Conservation (phyloP, 2,113 vertebrate genomes). For the Buteo buteo region DNA sequence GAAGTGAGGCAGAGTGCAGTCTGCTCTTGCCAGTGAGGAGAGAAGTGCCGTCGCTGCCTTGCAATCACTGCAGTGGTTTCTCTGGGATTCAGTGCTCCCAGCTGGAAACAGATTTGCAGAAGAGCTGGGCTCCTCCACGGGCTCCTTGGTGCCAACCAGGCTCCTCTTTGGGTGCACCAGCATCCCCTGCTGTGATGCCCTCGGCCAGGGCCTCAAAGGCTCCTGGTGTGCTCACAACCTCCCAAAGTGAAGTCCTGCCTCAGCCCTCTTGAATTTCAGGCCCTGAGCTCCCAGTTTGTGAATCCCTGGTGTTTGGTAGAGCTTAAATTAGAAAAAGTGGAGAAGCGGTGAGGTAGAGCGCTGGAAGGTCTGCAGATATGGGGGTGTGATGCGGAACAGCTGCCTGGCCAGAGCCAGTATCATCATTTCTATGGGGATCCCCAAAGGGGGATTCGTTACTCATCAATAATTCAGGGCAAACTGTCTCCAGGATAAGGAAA, state of each 20-base stretch:
- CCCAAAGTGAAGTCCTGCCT: background rate
- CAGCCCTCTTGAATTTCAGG: background rate
- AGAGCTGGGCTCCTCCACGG: background rate
- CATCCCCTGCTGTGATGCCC: background rate
- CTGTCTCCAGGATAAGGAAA: background rate
- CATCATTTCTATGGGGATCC: background rate
- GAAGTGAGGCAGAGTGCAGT: background rate
- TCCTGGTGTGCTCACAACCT: background rate
- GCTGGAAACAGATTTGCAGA: background rate
- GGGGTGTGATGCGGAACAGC: background rate
- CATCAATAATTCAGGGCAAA: conserved; percentile 9
- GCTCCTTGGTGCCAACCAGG: background rate
- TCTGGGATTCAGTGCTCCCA: background rate
- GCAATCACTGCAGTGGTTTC: background rate
- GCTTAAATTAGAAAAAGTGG: background rate
- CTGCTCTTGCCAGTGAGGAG: background rate
- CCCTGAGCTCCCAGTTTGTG: background rate
- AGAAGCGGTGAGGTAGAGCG: background rate
- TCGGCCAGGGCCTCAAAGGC: background rate
- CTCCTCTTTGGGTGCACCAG: background rate
- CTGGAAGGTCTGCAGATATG: background rate
- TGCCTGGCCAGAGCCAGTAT: background rate
- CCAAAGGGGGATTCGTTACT: background rate
- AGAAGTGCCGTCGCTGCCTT: background rate
- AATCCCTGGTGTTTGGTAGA: background rate